Percentiles rank a stretch among this genome's conserved stretches.
Evolutionary conservation across 2,113 vertebrate species (phyloP).

Genomic region (Spilogale gracilis): DNA sequence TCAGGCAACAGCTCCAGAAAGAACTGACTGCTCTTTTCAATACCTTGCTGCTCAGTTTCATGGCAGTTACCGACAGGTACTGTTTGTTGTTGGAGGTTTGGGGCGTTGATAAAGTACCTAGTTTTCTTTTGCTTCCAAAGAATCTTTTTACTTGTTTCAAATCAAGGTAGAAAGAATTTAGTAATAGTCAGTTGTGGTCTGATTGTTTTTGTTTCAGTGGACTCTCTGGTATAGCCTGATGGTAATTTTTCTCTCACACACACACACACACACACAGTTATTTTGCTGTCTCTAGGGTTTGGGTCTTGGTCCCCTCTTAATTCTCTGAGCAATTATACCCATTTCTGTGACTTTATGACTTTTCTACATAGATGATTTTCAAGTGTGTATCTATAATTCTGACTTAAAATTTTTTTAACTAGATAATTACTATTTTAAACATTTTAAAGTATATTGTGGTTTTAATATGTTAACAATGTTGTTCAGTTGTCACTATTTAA

Average conservation of each 20-base stretch:
- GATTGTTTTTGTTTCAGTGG: neutral
- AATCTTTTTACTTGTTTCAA: neutral
- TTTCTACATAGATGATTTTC: constrained; percentile 5
- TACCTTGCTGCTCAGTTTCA: constrained; percentile 88
- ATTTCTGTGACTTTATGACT: neutral
- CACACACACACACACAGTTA: neutral
- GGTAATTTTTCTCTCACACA: neutral
- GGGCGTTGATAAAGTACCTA: neutral
- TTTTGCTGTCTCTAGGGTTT: neutral
- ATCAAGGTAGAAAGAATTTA: neutral
- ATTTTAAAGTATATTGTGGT: neutral
- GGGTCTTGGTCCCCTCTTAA: neutral
- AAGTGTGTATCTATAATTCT: neutral
- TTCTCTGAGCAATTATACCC: neutral
- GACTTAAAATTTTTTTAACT: neutral
- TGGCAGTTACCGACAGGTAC: constrained; percentile 93
- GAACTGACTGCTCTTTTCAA: constrained; percentile 93
- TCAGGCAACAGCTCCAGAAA: constrained; percentile 94
- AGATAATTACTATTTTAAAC: neutral
- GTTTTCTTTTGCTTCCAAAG: neutral
- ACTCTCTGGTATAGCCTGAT: neutral
- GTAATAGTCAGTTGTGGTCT: neutral
- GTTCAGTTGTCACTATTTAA: neutral
- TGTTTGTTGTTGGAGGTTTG: rapidly evolving
- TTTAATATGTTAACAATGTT: neutral